A percentile compares a stretch with the other conserved stretches of the same genome.
phyloP scores from a whole-genome alignment of 2,797 vertebrate species.

The Hypotaenidia okinawae region DNA sequence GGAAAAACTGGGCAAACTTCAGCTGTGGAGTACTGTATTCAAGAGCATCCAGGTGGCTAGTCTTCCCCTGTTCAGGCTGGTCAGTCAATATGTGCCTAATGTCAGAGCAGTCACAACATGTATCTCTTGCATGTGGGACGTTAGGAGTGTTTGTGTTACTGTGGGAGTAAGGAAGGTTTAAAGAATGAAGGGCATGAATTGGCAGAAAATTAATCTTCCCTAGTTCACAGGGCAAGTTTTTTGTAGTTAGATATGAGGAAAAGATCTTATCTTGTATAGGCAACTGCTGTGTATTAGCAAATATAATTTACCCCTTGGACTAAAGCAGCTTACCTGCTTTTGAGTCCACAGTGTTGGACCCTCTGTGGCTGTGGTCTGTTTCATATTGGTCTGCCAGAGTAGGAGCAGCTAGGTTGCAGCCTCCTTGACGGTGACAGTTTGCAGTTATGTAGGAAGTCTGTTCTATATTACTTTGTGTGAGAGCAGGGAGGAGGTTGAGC shows the following conservation, averaged over 20 bases:
- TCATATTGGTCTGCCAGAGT: not conserved
- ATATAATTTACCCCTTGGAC: not conserved
- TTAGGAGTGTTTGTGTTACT: accelerated
- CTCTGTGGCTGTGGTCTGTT: not conserved
- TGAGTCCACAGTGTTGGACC: not conserved
- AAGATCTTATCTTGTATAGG: not conserved
- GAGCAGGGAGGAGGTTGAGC: not conserved
- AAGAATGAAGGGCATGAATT: not conserved
- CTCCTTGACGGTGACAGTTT: not conserved
- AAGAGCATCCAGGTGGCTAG: not conserved
- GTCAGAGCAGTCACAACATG: accelerated
- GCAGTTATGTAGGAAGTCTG: not conserved
- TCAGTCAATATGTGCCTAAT: not conserved
- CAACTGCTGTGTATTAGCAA: not conserved
- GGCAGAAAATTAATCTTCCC: not conserved
- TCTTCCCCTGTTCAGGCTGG: not conserved
- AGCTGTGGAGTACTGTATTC: not conserved
- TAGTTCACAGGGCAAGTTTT: not conserved
- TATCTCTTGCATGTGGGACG: not conserved
- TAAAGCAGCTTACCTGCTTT: not conserved
- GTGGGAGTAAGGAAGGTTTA: not conserved
- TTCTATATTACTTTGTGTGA: not conserved
- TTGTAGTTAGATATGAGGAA: not conserved
- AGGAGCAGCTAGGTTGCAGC: not conserved
- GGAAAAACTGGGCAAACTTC: not conserved